Base-by-base conservation (phyloP, 2,113 vertebrate species). In the Oreocharis arfaki region DNA sequence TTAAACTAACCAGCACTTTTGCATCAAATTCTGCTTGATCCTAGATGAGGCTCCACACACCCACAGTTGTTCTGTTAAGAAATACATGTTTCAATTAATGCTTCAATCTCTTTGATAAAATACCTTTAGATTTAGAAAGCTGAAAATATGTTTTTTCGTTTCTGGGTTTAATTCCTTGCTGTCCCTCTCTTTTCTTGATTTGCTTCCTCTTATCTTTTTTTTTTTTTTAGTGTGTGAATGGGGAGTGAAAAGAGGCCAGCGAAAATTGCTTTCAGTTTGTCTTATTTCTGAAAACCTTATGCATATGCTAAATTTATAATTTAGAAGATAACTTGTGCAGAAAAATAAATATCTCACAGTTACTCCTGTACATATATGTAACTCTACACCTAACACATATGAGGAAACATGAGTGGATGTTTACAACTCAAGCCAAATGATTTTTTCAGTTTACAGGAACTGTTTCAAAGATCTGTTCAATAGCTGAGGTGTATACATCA, bases 401-500 rank as follows among this genome's bases (percentile, higher is more conserved):
- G 64, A 55, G 91, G 83, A 89, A 79, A 78, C 12, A 26, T 7
- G 71, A 60, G 37, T 84, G 69, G 71, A 81, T 59, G 86, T 89
- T 95, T 89, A 87, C 91, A 80, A 20, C 30, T 57, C 42, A 59
- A 82, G 84, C 81, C 76, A 56, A 10, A 67, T 33, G 63, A 81
- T 77, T 91, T 93, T 63, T 92, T 85, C 19, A 13, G 87, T 95
- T 91, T 80, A 88, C 84, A 79, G 5, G 78, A 90, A 59, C 60
- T 1, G 1, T 84, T 79, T 95, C 57, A 59, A 94, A 96, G 85
- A 94, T 79, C 86, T 77, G 57, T 81, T 94, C 90, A 65, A 94
- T 87, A 84, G 80, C 71, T 94, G 76, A 95, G 78, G 61, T 95
- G 57, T 79, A 87, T 52, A 91, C 87, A 90, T 87, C 87, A 90